A percentile compares a stretch with the other conserved stretches of the same genome.
Evolutionary conservation across 2,888 invertebrate species (phyloP).

Genomic region (Heliconius aoede): DNA sequence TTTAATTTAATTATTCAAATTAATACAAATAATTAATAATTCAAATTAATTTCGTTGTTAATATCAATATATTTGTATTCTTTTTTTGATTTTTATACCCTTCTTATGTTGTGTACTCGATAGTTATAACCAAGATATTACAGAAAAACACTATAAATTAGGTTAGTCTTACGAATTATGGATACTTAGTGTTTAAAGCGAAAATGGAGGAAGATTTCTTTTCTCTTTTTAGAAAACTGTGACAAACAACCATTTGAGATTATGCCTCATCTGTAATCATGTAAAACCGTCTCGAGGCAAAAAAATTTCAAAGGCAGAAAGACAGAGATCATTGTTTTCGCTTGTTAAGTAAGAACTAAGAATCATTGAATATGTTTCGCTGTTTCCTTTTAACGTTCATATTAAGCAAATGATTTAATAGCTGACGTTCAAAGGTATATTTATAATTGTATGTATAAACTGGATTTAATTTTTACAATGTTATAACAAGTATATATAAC

Average conservation of each 20-base stretch:
- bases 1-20: no score
- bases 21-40: no score
- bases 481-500: background rate
- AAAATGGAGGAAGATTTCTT: background rate
- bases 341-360: background rate
- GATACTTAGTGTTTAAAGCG: background rate
- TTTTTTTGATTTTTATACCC: no score
- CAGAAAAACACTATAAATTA: no score
- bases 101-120: no score
- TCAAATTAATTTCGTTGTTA: no score
- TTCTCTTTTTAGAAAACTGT: background rate
- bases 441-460: background rate
- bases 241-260: conserved; percentile 8
- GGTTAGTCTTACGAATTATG: no score
- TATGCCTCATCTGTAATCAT: conserved; percentile 11
- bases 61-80: no score
- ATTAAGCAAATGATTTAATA: background rate
- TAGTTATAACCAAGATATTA: no score
- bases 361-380: background rate
- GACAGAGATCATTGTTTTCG: background rate
- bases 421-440: background rate
- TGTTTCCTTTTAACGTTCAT: background rate
- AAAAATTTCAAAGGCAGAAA: no score
- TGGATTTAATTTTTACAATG: conserved; percentile 15
- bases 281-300: background rate